Evolutionary conservation across 2,113 vertebrate genomes (phyloP).

Genomic region (Suricata suricatta): DNA sequence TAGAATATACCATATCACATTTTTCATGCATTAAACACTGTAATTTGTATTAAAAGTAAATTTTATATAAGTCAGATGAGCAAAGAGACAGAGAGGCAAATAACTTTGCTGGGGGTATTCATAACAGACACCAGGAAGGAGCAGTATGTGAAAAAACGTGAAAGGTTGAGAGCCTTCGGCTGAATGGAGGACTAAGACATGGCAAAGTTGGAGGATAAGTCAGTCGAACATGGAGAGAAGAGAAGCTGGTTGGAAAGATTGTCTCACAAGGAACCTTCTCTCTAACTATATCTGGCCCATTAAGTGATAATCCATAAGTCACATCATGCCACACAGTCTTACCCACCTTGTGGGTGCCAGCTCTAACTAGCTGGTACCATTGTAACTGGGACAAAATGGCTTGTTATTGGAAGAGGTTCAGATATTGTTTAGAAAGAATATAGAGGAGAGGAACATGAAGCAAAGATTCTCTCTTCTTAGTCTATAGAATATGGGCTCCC

Average conservation of each 20-base stretch:
- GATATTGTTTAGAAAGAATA: slow-evolving; percentile 49
- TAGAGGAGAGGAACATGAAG: background rate
- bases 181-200: background rate
- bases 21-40: background rate
- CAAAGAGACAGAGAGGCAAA: background rate
- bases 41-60: background rate
- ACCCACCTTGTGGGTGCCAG: background rate
- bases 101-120: background rate
- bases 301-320: background rate
- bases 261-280: background rate
- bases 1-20: background rate
- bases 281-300: slow-evolving; percentile 26
- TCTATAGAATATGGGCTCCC: background rate
- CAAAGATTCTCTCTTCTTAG: slow-evolving; percentile 15
- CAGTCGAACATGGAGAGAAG: background rate
- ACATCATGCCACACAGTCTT: background rate
- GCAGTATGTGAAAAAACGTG: background rate
- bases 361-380: background rate
- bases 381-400: slow-evolving; percentile 50
- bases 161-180: background rate
- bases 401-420: slow-evolving; percentile 48
- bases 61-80: background rate
- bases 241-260: background rate
- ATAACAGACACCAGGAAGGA: background rate
- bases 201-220: background rate